These are phyloP conservation scores for Scaptomyza hsui DNA, from an alignment of 1,140 invertebrate genomes.

Conservation along the genomic window DNA sequence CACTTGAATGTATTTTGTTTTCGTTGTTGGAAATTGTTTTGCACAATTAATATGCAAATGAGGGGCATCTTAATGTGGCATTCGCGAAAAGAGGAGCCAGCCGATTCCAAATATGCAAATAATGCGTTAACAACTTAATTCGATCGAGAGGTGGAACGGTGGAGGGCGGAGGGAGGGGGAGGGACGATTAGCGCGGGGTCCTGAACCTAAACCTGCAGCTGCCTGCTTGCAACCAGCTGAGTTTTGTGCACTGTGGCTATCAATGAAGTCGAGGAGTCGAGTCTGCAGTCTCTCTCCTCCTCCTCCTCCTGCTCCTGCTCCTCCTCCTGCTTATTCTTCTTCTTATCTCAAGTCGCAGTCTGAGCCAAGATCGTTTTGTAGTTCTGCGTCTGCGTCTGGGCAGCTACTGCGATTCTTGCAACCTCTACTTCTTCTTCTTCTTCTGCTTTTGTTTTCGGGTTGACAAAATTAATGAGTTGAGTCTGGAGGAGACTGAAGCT, in stretches of 20 bases:
- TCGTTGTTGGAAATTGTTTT: constrained; percentile 60
- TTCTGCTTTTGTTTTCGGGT: constrained; percentile 55
- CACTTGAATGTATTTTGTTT: constrained; percentile 44
- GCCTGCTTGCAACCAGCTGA: constrained; percentile 16
- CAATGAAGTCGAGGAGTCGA: neutral
- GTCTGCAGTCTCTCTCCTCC: neutral
- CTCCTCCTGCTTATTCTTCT: neutral
- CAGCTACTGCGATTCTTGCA: constrained; percentile 69
- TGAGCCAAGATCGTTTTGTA: constrained; percentile 71
- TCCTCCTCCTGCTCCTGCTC: neutral
- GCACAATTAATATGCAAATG: constrained; percentile 83
- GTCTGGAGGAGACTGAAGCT: constrained; percentile 21
- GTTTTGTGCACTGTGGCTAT: constrained; percentile 9
- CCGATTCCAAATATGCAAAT: constrained; percentile 80
- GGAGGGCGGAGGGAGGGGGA: neutral
- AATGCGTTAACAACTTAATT: constrained; percentile 84
- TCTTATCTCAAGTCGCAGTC: constrained; percentile 58
- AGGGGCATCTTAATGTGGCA: constrained; percentile 72
- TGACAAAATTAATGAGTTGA: constrained; percentile 81
- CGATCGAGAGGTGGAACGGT: constrained; percentile 23
- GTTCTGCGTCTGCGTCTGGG: constrained; percentile 51
- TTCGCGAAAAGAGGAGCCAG: constrained; percentile 8
- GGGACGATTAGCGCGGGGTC: constrained; percentile 73
- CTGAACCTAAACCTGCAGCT: constrained; percentile 52
- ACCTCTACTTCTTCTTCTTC: constrained; percentile 3